Percentiles rank a stretch among this genome's conserved stretches.
phyloP scores from a whole-genome alignment of 2,113 vertebrate species.

The Osmerus mordax region DNA sequence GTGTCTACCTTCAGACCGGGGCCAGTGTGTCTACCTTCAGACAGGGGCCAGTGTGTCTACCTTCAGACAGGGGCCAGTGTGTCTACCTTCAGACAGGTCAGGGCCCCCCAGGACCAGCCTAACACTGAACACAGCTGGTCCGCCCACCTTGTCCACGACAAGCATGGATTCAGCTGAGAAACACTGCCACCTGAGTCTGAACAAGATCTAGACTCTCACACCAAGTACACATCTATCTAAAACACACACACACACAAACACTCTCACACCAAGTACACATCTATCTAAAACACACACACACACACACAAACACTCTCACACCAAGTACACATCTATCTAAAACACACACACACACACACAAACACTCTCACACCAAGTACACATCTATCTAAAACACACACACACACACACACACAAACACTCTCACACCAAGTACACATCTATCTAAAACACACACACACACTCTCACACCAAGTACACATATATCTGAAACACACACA shows the following conservation, averaged over 20 bases:
- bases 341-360: not conserved
- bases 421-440: slow-evolving; percentile 1
- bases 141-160: not conserved
- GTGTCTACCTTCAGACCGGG: no score
- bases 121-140: not conserved
- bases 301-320: no score
- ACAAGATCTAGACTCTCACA: not conserved
- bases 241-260: no score
- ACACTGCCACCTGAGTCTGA: not conserved
- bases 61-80: no score
- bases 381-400: not conserved
- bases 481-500: not conserved
- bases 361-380: no score
- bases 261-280: not conserved
- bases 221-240: no score
- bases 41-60: no score
- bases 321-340: not conserved
- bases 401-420: no score
- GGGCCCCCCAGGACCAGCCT: not conserved
- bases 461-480: no score
- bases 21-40: no score
- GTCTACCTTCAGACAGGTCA: no score
- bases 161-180: not conserved
- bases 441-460: not conserved
- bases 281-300: not conserved